Evolutionary conservation across 2,888 invertebrate species (phyloP).

Genomic region (Caenorhabditis panamensis): DNA sequence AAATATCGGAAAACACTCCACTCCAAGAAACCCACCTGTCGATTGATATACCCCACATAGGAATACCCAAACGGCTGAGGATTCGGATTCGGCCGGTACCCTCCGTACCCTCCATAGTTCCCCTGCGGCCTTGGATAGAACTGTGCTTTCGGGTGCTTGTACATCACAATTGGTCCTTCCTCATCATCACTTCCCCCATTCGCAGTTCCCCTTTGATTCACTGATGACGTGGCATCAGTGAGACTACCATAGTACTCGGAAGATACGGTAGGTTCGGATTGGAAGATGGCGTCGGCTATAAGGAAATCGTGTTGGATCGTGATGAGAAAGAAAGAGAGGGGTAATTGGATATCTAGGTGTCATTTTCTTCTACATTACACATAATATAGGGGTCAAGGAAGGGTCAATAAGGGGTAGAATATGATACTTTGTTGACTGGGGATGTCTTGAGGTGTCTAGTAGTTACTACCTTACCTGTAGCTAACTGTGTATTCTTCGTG

Average conservation of each 20-base stretch:
- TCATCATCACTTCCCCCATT: background rate
- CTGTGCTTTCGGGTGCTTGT: constrained; percentile 24
- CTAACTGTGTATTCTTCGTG: background rate
- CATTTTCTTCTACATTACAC: background rate
- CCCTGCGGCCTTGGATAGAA: constrained; percentile 49
- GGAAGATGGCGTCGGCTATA: constrained; percentile 25
- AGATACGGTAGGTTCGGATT: constrained; percentile 12
- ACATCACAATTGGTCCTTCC: constrained; percentile 7
- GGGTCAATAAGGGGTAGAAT: background rate
- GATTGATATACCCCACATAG: constrained; percentile 77
- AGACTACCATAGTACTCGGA: background rate
- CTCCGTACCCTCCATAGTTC: constrained; percentile 46
- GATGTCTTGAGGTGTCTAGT: background rate
- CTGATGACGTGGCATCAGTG: background rate
- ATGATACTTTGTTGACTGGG: background rate
- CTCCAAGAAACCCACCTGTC: constrained; percentile 60
- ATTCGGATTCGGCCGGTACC: constrained; percentile 48
- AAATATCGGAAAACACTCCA: background rate
- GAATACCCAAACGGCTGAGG: constrained; percentile 67
- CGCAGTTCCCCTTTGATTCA: background rate
- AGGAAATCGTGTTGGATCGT: background rate
- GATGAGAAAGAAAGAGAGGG: no score
- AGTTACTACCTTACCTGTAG: background rate
- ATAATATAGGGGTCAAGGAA: background rate
- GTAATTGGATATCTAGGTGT: background rate